phyloP scores from a whole-genome alignment of 2,888 invertebrate genomes.

The Patella caerulea region DNA sequence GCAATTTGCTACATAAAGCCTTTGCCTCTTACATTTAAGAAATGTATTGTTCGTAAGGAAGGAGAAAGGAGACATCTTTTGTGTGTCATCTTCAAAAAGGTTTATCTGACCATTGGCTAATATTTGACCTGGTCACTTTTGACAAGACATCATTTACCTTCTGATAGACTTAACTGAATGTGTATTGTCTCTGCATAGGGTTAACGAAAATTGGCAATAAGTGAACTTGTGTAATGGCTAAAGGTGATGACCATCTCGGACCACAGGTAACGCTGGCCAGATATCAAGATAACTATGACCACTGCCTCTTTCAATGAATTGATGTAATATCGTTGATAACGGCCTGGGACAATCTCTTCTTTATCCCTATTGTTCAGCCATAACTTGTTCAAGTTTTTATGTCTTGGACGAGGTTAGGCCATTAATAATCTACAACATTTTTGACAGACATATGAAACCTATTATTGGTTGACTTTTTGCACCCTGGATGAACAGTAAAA shows the following conservation, averaged over 20 bases:
- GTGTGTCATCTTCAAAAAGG: constrained; percentile 1
- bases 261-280: too few species aligned
- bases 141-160: not conserved
- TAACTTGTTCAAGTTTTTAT: not conserved
- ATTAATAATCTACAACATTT: not conserved
- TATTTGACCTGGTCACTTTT: not conserved
- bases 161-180: too few species aligned
- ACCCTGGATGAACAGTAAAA: not conserved
- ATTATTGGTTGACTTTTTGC: not conserved
- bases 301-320: too few species aligned
- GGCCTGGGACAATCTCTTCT: too few species aligned
- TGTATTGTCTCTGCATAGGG: too few species aligned
- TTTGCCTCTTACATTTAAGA: not conserved
- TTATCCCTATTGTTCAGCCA: too few species aligned
- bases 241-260: too few species aligned
- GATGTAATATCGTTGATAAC: too few species aligned
- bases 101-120: constrained; percentile 4
- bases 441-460: not conserved
- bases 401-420: not conserved
- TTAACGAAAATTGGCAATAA: too few species aligned
- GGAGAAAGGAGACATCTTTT: not conserved
- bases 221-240: too few species aligned
- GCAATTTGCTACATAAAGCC: constrained; percentile 4
- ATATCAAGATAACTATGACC: too few species aligned
- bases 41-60: not conserved